These are phyloP conservation scores for Archocentrus centrarchus DNA, from an alignment of 2,113 vertebrate species.

Conservation along the genomic window DNA sequence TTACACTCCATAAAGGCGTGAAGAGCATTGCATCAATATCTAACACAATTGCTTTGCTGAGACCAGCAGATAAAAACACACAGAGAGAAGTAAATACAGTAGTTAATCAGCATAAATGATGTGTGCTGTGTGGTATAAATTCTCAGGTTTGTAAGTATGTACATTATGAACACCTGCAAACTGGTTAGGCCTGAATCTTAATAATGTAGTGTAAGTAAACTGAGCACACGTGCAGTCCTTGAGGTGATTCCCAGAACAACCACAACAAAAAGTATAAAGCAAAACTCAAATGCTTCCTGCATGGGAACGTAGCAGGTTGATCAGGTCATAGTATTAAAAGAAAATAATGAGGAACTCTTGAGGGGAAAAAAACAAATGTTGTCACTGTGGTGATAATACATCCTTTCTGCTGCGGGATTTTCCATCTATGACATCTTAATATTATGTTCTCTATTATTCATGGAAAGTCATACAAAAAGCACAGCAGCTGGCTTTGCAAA, in stretches of 20 bases:
- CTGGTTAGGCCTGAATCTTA: background rate
- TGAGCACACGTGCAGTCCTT: background rate
- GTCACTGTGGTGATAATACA: background rate
- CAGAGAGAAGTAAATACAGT: conserved; percentile 48
- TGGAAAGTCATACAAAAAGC: background rate
- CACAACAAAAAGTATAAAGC: background rate
- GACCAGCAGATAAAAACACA: conserved; percentile 57
- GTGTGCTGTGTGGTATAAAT: conserved; percentile 16
- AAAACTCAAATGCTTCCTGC: conserved; percentile 2
- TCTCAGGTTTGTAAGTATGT: background rate
- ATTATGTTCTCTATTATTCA: background rate
- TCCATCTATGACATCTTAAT: background rate
- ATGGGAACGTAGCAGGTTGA: conserved; percentile 30
- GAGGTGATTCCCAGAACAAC: conserved; percentile 7
- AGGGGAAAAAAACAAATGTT: background rate
- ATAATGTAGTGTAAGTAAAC: background rate
- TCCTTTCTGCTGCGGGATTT: background rate
- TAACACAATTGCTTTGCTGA: conserved; percentile 72
- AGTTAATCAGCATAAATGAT: conserved; percentile 62
- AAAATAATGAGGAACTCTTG: conserved; percentile 21
- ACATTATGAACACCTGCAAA: background rate
- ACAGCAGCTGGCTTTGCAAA: background rate
- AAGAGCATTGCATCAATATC: conserved; percentile 70
- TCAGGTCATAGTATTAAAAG: conserved; percentile 25
- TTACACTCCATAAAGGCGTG: conserved; percentile 70